Conservation (phyloP, 2,113 vertebrate species). For the Perca flavescens region DNA sequence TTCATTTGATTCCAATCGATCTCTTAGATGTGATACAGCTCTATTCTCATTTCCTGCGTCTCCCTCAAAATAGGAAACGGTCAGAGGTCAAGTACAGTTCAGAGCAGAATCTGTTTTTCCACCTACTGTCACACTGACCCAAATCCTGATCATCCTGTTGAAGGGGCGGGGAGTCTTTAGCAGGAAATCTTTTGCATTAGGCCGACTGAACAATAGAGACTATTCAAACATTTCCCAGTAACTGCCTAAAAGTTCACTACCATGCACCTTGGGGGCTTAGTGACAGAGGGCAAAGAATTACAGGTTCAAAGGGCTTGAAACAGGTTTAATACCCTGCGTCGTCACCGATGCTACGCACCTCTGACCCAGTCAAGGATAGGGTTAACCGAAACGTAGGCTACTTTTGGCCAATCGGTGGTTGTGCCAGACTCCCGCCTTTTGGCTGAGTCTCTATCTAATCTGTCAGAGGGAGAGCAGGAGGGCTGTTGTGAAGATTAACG, state of each 20-base stretch:
- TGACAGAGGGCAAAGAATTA: too few relatives aligned
- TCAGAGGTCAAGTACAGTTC: conserved; percentile 12
- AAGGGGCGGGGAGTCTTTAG: neutral
- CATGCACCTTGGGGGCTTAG: neutral
- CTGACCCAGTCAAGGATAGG: too few relatives aligned
- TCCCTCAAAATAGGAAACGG: neutral
- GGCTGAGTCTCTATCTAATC: too few relatives aligned
- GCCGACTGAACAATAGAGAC: neutral
- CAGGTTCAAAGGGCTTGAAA: too few relatives aligned
- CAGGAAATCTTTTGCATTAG: neutral
- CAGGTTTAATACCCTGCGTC: too few relatives aligned
- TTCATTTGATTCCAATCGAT: neutral
- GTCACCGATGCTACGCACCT: too few relatives aligned
- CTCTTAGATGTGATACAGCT: neutral
- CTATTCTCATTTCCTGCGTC: neutral
- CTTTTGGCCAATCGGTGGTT: too few relatives aligned
- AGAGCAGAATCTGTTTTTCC: neutral
- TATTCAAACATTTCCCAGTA: neutral
- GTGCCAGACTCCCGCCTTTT: too few relatives aligned
- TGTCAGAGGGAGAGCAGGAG: too few relatives aligned
- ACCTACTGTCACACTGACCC: neutral
- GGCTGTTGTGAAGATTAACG: too few relatives aligned
- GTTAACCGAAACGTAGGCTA: too few relatives aligned
- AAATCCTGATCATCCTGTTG: conserved; percentile 6
- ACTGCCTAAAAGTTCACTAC: neutral